Conservation (phyloP, 2,113 vertebrate species). For the Chloebia gouldiae region DNA sequence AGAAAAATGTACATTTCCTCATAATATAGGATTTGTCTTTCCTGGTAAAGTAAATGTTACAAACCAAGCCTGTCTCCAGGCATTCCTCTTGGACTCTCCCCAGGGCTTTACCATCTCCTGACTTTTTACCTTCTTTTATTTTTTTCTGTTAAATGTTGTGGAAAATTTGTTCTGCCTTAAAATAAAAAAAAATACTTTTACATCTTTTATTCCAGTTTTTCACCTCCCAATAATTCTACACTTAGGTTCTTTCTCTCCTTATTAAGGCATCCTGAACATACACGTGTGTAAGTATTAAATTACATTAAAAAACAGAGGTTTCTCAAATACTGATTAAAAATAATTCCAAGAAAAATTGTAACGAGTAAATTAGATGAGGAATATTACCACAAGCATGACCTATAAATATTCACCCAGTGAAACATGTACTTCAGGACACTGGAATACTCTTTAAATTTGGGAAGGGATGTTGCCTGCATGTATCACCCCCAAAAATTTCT, state of each 20-base stretch:
- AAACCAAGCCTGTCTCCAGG: not conserved
- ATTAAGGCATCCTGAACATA: not conserved
- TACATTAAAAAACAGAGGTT: accelerated
- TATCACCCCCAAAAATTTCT: accelerated
- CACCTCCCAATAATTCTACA: not conserved
- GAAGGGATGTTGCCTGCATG: not conserved
- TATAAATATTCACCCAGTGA: not conserved
- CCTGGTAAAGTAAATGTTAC: not conserved
- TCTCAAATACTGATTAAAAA: not conserved
- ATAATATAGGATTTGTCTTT: not conserved
- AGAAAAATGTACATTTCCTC: not conserved
- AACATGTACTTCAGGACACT: not conserved
- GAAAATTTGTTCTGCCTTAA: not conserved
- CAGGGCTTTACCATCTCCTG: not conserved
- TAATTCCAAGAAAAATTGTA: not conserved
- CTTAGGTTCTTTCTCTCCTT: accelerated
- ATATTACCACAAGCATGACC: not conserved
- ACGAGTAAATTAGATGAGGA: not conserved
- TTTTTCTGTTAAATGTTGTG: not conserved
- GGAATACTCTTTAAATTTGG: not conserved
- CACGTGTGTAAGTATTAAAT: accelerated
- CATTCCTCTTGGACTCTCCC: not conserved
- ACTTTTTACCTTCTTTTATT: not conserved
- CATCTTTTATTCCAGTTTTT: not conserved
- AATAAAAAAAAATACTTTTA: not conserved